A percentile compares a stretch with the other conserved stretches of the same genome.
Evolutionary conservation across 2,113 vertebrate species (phyloP).

Genomic region (Beaufortia kweichowensis): DNA sequence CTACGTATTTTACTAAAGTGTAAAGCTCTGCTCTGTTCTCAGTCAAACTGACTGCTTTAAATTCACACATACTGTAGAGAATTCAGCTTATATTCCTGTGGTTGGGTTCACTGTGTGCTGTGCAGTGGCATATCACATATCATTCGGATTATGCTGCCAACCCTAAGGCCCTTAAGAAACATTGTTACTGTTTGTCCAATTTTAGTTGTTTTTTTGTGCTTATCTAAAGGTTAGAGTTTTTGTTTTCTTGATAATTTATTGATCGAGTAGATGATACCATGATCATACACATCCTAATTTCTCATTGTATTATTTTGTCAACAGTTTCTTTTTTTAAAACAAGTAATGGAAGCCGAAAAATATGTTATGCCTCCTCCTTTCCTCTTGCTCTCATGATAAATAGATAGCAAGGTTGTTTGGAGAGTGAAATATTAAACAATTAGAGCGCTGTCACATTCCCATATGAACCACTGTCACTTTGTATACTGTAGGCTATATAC

Average conservation of each 20-base stretch:
- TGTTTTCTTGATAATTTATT: too few species aligned
- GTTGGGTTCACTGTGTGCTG: too few species aligned
- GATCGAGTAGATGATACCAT: not conserved
- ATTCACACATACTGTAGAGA: not conserved
- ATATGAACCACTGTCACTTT: constrained; percentile 8
- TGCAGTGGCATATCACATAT: too few species aligned
- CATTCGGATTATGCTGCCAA: too few species aligned
- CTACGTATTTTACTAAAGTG: not conserved
- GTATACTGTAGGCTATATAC: not conserved
- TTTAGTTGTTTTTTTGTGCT: not conserved
- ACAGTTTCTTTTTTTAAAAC: constrained; percentile 31
- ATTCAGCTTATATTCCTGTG: not conserved
- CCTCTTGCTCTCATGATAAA: constrained; percentile 38
- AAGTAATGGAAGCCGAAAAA: constrained; percentile 32
- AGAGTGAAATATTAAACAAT: constrained; percentile 50
- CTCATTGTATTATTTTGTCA: too few species aligned
- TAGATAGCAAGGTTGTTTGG: constrained; percentile 30
- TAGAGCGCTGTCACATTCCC: constrained; percentile 3
- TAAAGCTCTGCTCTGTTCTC: not conserved
- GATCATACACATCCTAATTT: not conserved
- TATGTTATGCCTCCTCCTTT: constrained; percentile 6
- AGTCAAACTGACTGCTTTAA: not conserved
- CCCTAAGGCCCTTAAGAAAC: too few species aligned
- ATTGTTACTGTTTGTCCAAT: too few species aligned
- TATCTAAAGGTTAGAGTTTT: not conserved